Percentiles rank a stretch among this genome's conserved stretches.
These are phyloP conservation scores for Oreocharis arfaki DNA, from an alignment of 2,113 vertebrate genomes.

Conservation along the genomic window DNA sequence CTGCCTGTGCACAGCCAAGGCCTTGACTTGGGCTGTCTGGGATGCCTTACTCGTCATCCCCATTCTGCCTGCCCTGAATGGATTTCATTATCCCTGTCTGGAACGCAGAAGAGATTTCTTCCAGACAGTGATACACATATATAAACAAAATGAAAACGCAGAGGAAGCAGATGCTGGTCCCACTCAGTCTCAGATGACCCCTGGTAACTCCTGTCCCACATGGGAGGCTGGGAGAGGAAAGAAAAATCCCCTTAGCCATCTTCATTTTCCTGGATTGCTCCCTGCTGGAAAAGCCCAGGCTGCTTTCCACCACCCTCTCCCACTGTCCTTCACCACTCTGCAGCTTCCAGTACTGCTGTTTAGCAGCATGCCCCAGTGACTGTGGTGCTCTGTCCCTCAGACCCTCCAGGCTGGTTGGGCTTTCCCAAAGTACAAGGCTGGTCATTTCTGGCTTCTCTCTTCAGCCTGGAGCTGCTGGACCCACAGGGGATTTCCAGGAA, in stretches of 20 bases:
- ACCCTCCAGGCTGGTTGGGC: neutral
- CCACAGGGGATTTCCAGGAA: conserved; percentile 17
- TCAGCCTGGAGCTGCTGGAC: neutral
- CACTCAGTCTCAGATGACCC: neutral
- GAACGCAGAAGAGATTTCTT: conserved; percentile 14
- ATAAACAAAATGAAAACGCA: neutral
- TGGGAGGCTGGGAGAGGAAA: neutral
- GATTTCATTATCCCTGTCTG: neutral
- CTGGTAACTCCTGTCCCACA: neutral
- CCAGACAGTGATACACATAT: neutral
- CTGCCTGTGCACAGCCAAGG: neutral
- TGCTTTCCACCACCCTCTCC: neutral
- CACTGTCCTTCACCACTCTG: neutral
- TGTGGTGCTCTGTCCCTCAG: neutral
- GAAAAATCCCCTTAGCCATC: neutral
- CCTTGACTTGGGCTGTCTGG: neutral
- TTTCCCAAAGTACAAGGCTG: neutral
- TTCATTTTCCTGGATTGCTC: neutral
- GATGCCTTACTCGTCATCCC: accelerated
- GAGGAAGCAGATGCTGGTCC: neutral
- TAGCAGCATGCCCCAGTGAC: accelerated
- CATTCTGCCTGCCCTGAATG: neutral
- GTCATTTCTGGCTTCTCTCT: neutral
- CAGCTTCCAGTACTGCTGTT: neutral
- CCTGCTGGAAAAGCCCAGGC: neutral